Evolutionary conservation across 2,797 vertebrate genomes (phyloP).

Genomic region (Oreochromis mossambicus): DNA sequence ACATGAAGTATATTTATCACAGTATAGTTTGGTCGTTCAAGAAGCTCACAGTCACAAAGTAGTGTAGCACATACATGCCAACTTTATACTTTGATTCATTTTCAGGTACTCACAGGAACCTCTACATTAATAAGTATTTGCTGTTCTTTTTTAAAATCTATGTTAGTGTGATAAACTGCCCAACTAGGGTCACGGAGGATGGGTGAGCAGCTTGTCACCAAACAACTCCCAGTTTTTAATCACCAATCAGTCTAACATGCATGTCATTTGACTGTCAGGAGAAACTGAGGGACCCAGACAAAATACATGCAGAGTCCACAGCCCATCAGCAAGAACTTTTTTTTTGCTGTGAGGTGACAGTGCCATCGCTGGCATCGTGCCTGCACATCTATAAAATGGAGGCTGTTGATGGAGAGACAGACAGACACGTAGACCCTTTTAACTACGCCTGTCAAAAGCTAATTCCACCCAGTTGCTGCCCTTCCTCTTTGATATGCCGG

Average conservation of each 20-base stretch:
- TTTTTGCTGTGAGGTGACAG: neutral
- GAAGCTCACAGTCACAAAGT: neutral
- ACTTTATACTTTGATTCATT: neutral
- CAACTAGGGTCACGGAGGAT: neutral
- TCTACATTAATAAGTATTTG: neutral
- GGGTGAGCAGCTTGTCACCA: neutral
- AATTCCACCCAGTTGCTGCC: conserved; percentile 35
- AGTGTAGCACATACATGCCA: neutral
- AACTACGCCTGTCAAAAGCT: conserved; percentile 44
- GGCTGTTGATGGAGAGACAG: conserved; percentile 32
- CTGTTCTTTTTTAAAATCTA: neutral
- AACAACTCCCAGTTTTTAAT: neutral
- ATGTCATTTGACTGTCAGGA: neutral
- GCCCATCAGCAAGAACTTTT: neutral
- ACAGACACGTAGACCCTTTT: conserved; percentile 29
- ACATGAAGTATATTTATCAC: neutral
- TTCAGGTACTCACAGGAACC: neutral
- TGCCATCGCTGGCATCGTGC: neutral
- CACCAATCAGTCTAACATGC: neutral
- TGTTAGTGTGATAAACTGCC: neutral
- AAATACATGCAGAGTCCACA: neutral
- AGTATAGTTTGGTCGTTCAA: neutral
- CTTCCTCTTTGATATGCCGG: conserved; percentile 43
- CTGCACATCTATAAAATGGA: conserved; percentile 20
- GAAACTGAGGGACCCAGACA: neutral